These are phyloP conservation scores for Hypsopygia costalis DNA, from an alignment of 2,888 invertebrate genomes.

Conservation along the genomic window DNA sequence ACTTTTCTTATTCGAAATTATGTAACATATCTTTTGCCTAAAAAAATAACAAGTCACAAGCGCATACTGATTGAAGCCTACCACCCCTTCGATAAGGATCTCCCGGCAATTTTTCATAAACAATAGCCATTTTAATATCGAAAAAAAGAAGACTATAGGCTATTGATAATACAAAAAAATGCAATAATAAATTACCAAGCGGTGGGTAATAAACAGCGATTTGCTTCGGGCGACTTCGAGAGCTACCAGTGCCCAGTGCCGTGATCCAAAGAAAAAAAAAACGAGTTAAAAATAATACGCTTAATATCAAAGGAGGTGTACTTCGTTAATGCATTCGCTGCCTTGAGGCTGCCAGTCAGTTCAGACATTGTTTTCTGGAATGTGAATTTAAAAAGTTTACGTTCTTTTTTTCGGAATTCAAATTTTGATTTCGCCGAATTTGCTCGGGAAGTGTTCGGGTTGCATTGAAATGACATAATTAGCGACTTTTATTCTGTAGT, in stretches of 20 bases:
- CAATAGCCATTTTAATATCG: constrained; percentile 78
- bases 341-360: constrained; percentile 70
- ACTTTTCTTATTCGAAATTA: no score
- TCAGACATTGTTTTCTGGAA: constrained; percentile 77
- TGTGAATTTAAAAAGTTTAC: constrained; percentile 60
- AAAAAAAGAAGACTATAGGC: constrained; percentile 65
- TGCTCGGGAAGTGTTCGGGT: constrained; percentile 34
- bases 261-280: constrained; percentile 46
- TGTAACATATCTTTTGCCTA: no score
- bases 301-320: constrained; percentile 78
- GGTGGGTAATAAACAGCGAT: constrained; percentile 77
- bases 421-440: constrained; percentile 52
- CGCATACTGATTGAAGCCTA: constrained; percentile 41
- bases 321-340: constrained; percentile 76
- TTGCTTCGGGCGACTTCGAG: constrained; percentile 71
- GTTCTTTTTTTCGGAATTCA: constrained; percentile 44
- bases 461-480: constrained; percentile 48
- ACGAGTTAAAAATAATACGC: constrained; percentile 68
- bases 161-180: constrained; percentile 80
- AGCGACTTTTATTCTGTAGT: constrained; percentile 16
- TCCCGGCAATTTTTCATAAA: constrained; percentile 72
- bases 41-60: constrained; percentile 26
- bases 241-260: constrained; percentile 76
- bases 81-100: constrained; percentile 59
- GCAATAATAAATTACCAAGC: constrained; percentile 76